These are phyloP conservation scores for Euwallacea similis DNA, from an alignment of 1,140 invertebrate species.

Conservation along the genomic window DNA sequence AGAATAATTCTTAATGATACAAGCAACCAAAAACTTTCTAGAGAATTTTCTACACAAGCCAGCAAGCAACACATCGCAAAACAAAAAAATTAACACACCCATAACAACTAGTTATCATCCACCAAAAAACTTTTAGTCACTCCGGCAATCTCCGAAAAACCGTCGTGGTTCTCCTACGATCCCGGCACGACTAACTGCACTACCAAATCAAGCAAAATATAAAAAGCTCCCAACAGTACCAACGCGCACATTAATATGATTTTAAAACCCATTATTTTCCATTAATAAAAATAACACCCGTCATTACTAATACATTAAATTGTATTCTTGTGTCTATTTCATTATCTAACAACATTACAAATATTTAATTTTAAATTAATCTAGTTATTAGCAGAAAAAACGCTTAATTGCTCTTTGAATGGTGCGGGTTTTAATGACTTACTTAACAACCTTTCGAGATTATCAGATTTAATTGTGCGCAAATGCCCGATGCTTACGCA, in stretches of 20 bases:
- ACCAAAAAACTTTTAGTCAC: too few species aligned
- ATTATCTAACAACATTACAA: constrained; percentile 25
- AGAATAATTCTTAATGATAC: too few species aligned
- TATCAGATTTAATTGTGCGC: constrained; percentile 19
- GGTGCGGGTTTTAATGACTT: constrained; percentile 29
- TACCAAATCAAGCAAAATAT: neutral
- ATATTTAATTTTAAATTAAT: constrained; percentile 33
- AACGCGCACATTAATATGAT: constrained; percentile 21
- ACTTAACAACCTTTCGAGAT: neutral
- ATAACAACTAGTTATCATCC: too few species aligned
- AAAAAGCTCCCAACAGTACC: constrained; percentile 16
- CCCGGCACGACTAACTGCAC: neutral
- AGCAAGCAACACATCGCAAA: too few species aligned
- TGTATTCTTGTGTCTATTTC: constrained; percentile 21
- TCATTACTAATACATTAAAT: constrained; percentile 33
- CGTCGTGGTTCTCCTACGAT: too few species aligned
- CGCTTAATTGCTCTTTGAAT: constrained; percentile 25
- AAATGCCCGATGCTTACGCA: constrained; percentile 1
- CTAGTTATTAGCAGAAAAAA: constrained; percentile 20
- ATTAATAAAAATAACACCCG: constrained; percentile 26
- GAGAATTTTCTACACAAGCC: too few species aligned
- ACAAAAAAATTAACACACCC: too few species aligned
- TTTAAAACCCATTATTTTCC: constrained; percentile 26
- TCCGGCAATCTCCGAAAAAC: too few species aligned
- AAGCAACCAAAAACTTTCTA: too few species aligned